phyloP scores from a whole-genome alignment of 2,113 vertebrate genomes.

The Cavia porcellus region DNA sequence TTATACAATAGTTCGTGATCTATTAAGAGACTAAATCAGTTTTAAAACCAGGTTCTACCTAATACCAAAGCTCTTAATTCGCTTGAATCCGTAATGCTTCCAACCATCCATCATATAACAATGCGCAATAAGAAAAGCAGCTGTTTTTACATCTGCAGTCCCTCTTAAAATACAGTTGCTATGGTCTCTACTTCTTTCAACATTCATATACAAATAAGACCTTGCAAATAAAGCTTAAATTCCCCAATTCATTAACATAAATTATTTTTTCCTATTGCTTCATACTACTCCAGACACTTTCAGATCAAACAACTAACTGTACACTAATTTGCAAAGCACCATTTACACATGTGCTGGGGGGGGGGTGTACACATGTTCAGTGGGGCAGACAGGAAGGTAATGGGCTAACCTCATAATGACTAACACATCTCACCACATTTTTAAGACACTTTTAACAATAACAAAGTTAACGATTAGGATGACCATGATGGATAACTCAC shows the following conservation, averaged over 20 bases:
- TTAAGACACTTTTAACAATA: not conserved
- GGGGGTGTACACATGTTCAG: accelerated
- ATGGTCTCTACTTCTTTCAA: not conserved
- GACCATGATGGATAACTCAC: not conserved
- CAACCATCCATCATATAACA: not conserved
- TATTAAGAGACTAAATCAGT: not conserved
- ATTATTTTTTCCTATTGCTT: not conserved
- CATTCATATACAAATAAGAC: not conserved
- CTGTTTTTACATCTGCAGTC: not conserved
- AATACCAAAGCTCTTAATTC: not conserved
- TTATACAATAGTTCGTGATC: not conserved
- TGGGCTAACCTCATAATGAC: not conserved
- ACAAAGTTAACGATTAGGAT: not conserved
- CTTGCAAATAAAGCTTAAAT: not conserved
- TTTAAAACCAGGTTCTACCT: not conserved
- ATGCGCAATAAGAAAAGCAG: not conserved
- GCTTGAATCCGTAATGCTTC: not conserved
- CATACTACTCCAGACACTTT: not conserved
- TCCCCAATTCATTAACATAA: conserved; percentile 4
- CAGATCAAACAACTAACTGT: not conserved
- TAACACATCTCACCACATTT: not conserved
- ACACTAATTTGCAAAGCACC: not conserved
- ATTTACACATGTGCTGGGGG: accelerated
- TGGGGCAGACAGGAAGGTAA: not conserved
- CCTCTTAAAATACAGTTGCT: not conserved